phyloP scores from a whole-genome alignment of 2,888 invertebrate genomes.

The Gymnosoma rotundatum region DNA sequence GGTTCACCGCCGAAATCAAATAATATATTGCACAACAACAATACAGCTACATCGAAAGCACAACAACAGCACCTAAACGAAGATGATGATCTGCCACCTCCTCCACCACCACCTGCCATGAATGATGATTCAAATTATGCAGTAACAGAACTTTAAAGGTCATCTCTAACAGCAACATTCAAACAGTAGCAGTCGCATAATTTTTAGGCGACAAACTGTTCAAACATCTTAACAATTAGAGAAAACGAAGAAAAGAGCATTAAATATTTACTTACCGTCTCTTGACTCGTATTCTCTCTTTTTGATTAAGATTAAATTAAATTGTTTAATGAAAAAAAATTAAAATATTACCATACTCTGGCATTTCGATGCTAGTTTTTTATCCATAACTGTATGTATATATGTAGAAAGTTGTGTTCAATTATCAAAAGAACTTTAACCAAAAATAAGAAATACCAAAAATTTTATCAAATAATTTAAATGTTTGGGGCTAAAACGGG shows the following conservation, averaged over 20 bases:
- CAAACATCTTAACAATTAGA: slow-evolving; percentile 28
- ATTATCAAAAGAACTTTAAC: slow-evolving; percentile 12
- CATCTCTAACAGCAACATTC: slow-evolving; percentile 17
- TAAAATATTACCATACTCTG: slow-evolving; percentile 26
- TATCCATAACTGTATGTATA: slow-evolving; percentile 51
- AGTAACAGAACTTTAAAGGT: slow-evolving; percentile 82
- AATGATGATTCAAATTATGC: slow-evolving; percentile 82
- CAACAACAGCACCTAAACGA: slow-evolving; percentile 73
- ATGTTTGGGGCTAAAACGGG: slow-evolving; percentile 39
- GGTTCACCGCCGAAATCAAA: slow-evolving; percentile 72
- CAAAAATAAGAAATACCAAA: not conserved
- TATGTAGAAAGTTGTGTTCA: slow-evolving; percentile 63
- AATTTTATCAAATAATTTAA: slow-evolving; percentile 43
- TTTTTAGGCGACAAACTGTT: slow-evolving; percentile 15
- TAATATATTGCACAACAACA: slow-evolving; percentile 71
- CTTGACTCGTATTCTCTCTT: slow-evolving; percentile 7
- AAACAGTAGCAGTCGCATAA: not conserved
- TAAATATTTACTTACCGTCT: not conserved
- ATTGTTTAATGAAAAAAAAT: slow-evolving; percentile 34
- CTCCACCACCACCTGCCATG: slow-evolving; percentile 81
- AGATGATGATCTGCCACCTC: slow-evolving; percentile 79
- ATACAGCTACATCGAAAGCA: slow-evolving; percentile 62
- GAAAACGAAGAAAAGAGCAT: not conserved
- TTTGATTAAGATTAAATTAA: not conserved
- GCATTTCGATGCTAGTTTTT: slow-evolving; percentile 26